These are phyloP conservation scores for Sarcophaga bullata DNA, from an alignment of 1,140 invertebrate species.

Conservation along the genomic window DNA sequence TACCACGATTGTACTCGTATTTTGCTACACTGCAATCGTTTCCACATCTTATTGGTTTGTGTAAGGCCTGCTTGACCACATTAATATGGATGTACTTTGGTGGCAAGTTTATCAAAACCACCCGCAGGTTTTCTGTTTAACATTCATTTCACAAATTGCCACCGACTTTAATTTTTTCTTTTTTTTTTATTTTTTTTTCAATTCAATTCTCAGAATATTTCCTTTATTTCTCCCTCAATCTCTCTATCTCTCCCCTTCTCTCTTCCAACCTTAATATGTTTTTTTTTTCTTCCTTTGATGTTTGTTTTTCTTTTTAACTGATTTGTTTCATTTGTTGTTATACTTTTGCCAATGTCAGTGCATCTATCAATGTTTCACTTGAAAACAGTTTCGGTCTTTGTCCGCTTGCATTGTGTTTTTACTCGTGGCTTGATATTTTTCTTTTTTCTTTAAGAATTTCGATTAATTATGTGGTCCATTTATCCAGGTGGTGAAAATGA, in stretches of 20 bases:
- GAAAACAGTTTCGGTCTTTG: conserved; percentile 6
- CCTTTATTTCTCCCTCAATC: not conserved
- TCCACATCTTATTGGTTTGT: not conserved
- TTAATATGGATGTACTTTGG: conserved; percentile 39
- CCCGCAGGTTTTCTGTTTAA: conserved; percentile 46
- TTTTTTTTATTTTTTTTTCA: not conserved
- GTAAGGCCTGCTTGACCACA: conserved; percentile 8
- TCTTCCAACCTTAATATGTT: not conserved
- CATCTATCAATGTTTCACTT: conserved; percentile 39
- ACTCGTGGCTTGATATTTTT: not conserved
- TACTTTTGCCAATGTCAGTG: conserved; percentile 27
- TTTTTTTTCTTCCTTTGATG: not conserved
- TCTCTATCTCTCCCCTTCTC: too few relatives aligned
- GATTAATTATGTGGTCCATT: not conserved
- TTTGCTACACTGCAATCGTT: not conserved
- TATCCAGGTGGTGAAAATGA: conserved; percentile 33
- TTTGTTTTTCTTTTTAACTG: not conserved
- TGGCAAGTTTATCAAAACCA: conserved; percentile 44
- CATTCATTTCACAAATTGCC: conserved; percentile 47
- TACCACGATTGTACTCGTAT: not conserved
- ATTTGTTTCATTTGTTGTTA: conserved; percentile 30
- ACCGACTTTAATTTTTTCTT: conserved; percentile 25
- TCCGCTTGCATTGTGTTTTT: not conserved
- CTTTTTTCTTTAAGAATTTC: not conserved
- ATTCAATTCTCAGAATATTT: not conserved